Evolutionary conservation across 1,140 invertebrate species (phyloP).

Genomic region (Bombus waltoni): DNA sequence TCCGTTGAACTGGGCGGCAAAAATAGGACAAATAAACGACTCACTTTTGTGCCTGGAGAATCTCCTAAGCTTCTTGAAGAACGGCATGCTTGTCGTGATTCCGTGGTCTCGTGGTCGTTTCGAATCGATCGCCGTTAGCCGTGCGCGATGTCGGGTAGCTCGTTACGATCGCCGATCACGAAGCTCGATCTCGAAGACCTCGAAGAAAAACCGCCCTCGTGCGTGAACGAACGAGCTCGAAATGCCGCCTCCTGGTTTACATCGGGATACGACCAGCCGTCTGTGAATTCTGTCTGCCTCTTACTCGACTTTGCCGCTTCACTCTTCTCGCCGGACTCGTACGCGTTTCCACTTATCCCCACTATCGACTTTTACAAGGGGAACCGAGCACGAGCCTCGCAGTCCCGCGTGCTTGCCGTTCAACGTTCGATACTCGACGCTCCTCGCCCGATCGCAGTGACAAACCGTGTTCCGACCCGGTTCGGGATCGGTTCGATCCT

Average conservation of each 20-base stretch:
- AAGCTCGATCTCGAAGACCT: neutral
- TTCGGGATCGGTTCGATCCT: neutral
- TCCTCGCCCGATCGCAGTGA: neutral
- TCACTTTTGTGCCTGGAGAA: constrained; percentile 79
- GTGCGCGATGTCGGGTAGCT: neutral
- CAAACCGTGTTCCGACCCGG: too few relatives aligned
- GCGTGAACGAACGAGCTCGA: constrained; percentile 30
- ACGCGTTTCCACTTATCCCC: constrained; percentile 59
- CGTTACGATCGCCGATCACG: constrained; percentile 8
- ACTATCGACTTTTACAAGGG: neutral
- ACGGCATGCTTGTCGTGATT: constrained; percentile 69
- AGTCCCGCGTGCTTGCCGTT: constrained; percentile 10
- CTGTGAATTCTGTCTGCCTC: constrained; percentile 14
- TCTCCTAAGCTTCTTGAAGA: constrained; percentile 78
- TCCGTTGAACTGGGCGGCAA: too few relatives aligned
- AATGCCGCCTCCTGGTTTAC: constrained; percentile 44
- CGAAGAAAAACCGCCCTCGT: constrained; percentile 44
- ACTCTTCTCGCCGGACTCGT: constrained; percentile 43
- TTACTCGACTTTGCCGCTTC: constrained; percentile 39
- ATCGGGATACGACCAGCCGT: constrained; percentile 29
- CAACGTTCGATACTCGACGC: neutral
- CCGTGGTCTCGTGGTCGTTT: neutral
- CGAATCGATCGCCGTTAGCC: neutral
- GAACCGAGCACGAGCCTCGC: constrained; percentile 16
- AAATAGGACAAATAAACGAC: constrained; percentile 43